Percentiles rank a stretch among this genome's conserved stretches.
Conservation (phyloP, 2,888 invertebrate species). For the Amphipyra tragopoginis region DNA sequence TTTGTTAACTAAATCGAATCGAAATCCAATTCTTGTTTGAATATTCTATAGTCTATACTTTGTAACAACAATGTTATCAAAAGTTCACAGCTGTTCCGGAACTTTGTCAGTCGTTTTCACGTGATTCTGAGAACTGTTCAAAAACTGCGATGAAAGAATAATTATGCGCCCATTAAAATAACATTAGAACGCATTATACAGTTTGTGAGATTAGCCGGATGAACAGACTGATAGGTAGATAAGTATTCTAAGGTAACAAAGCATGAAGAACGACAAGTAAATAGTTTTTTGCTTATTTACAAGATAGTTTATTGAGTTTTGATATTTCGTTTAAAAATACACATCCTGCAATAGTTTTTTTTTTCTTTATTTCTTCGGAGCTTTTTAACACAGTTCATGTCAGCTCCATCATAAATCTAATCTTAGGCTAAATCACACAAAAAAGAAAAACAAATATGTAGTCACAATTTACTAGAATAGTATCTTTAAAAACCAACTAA, state of each 20-base stretch:
- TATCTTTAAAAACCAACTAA: too few relatives aligned
- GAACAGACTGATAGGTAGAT: constrained; percentile 14
- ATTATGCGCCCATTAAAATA: constrained; percentile 33
- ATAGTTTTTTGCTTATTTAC: too few relatives aligned
- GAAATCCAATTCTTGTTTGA: constrained; percentile 18
- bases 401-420: too few relatives aligned
- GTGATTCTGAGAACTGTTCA: constrained; percentile 14
- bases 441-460: too few relatives aligned
- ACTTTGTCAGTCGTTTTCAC: constrained; percentile 5
- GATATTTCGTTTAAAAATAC: background rate
- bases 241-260: constrained; percentile 6
- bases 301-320: background rate
- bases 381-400: too few relatives aligned
- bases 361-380: too few relatives aligned
- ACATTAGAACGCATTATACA: constrained; percentile 18
- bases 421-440: too few relatives aligned
- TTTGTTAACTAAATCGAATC: constrained; percentile 38
- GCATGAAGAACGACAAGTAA: too few relatives aligned
- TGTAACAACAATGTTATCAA: constrained; percentile 6
- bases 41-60: constrained; percentile 8
- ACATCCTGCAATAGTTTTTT: background rate
- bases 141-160: constrained; percentile 21
- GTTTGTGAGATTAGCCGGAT: constrained; percentile 9
- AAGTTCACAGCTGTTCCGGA: constrained; percentile 5
- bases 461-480: too few relatives aligned